Evolutionary conservation across 2,797 vertebrate species (phyloP), one percentile per base, ranked within the genome.

Genomic region (Macrochelys suwanniensis): DNA sequence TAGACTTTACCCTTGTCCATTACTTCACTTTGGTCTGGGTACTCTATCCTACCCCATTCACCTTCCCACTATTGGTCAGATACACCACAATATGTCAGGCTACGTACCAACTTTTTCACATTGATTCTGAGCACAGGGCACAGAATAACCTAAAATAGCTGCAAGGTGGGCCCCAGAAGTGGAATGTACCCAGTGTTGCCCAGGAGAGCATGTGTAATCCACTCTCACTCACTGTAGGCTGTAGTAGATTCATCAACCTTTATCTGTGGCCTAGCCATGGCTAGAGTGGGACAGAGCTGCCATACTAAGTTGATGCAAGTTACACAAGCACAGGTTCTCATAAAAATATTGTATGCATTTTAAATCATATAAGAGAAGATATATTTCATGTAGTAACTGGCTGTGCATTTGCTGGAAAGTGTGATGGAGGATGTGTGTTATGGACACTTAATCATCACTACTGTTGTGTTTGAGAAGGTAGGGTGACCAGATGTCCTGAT

Each of bases 171-270:
- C 11, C 51, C 3, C 5, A 51, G 71, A 71, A 91, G 79, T 6
- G 13, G 81, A n/a, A 6, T n/a, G 23, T 9, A 7, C 16, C 31
- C 57, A 9, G 8, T 11, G 2, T 10, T n/a, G 16, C 4, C 56
- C 1, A 80, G 23, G 9, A 0, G 0, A 51, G 2, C 2, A 21
- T 61, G 42, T 86, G 7, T 45, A 74, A 25, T 25, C 42, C 42
- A 74, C 23, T 23, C 68, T 23, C 37, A 42, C 23, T 74, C 37
- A 74, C 37, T 25, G 37, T 71, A 10, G 37, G 37, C 4, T 42
- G 17, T 15, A 71, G 31, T 42, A 79, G 33, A 23, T 68, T 87
- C 89, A 76, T 49, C 2, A 33, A 59, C 80, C 87, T 59, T 23
- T 31, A 19, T 61, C 6, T 68, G 19, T 42, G 79, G 16, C 31